phyloP scores from a whole-genome alignment of 2,797 vertebrate genomes.

The Garrulus glandarius region DNA sequence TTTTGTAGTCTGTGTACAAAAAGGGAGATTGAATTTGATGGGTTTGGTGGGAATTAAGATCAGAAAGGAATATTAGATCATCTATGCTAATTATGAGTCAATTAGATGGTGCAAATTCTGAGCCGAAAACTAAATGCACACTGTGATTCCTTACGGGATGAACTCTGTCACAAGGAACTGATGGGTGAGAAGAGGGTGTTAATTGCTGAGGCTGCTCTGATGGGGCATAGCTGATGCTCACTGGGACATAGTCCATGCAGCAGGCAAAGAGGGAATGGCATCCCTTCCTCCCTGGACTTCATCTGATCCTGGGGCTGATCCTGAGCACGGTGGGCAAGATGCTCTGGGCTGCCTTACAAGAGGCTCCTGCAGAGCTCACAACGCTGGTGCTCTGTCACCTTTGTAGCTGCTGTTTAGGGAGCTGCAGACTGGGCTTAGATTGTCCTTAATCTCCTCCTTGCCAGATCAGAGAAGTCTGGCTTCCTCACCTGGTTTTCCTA shows the following conservation, averaged over 20 bases:
- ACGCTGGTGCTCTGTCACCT: fast-evolving
- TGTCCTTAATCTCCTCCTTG: neutral
- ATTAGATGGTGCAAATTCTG: neutral
- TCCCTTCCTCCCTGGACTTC: neutral
- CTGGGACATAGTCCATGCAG: neutral
- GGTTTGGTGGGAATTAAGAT: neutral
- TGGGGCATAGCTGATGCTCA: neutral
- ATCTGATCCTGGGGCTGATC: neutral
- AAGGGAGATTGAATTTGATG: neutral
- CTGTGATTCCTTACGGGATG: neutral
- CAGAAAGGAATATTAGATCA: neutral
- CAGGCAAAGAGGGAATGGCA: neutral
- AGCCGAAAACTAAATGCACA: neutral
- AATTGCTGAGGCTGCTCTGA: neutral
- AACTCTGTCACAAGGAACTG: neutral
- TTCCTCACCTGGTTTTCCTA: neutral
- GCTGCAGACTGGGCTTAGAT: neutral
- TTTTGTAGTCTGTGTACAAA: neutral
- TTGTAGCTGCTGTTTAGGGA: neutral
- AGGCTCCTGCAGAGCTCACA: neutral
- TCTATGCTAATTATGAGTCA: neutral
- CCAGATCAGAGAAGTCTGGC: fast-evolving
- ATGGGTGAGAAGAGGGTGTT: neutral
- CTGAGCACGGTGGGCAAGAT: fast-evolving
- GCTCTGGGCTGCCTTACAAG: neutral